Conservation (phyloP, 2,113 vertebrate genomes). For the Panthera uncia region DNA sequence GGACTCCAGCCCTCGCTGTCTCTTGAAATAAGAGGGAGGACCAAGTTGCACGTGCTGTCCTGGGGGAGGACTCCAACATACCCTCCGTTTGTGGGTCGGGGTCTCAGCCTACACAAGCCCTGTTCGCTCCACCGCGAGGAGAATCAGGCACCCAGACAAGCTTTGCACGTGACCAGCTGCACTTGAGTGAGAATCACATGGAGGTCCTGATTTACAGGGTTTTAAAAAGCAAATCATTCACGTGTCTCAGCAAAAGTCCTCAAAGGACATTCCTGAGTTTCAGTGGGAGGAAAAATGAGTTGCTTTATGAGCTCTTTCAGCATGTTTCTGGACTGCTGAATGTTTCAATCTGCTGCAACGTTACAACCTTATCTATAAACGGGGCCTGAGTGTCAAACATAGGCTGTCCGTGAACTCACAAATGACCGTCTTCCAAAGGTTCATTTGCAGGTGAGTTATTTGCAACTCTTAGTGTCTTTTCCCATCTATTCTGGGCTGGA, state of each 20-base stretch:
- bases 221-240: constrained; percentile 68
- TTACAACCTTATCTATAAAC: constrained; percentile 70
- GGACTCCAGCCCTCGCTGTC: not conserved
- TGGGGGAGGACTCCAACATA: not conserved
- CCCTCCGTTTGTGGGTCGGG: not conserved
- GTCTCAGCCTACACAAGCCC: not conserved
- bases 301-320: constrained; percentile 65
- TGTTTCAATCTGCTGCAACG: constrained; percentile 33
- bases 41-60: not conserved
- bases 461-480: not conserved
- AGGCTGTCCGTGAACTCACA: not conserved
- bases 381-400: not conserved
- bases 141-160: not conserved
- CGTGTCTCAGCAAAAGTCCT: constrained; percentile 60
- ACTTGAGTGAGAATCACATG: not conserved
- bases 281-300: constrained; percentile 73
- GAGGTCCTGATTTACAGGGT: constrained; percentile 49
- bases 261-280: constrained; percentile 64
- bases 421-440: not conserved
- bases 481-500: too few species aligned
- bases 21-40: not conserved
- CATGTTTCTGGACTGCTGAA: constrained; percentile 40
- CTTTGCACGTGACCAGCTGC: not conserved
- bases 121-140: accelerated
- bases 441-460: not conserved